Evolutionary conservation across 2,113 vertebrate species (phyloP), one percentile per base, ranked within the genome.

Genomic region (Anser brachyrhynchus): DNA sequence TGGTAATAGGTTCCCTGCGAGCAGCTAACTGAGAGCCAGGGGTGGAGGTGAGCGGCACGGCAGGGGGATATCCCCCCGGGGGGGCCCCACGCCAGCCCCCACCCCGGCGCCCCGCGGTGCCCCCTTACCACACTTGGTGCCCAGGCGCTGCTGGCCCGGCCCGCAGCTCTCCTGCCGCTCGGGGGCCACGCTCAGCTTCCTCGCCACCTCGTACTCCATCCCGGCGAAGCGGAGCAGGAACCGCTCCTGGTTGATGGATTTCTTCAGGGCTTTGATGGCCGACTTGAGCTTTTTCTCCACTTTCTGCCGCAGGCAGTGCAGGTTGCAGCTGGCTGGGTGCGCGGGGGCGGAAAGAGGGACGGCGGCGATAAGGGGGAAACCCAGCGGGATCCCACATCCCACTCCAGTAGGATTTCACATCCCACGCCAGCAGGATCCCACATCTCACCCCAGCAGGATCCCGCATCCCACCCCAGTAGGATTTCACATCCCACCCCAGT

Each of bases 191-290:
- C 98, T 97, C 33, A 98, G 98, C 93, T 99, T 99, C 91, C 99
- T 98, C 3, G 99, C 99, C 87, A 99, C 98, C 95, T 99, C 99
- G 11, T 99, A 99, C 84, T 99, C 99, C 87, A 99, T 97, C 59
- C 99, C 99, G 0, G 99, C 98, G 19, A 99, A 98, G 72, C 99
- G 98, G 71, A 99, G 99, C 93, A 99, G 98, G 97, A 99, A 99
- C 46, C 99, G 98, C 95, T 99, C 99, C 98, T 99, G 99, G 97
- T 99, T 99, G 95, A 99, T 99, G 96, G 99, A 99, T 92, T 99
- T 99, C 90, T 99, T 99, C 95, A 99, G 98, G 89, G 99, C 98
- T 97, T 99, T 99, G 97, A 99, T 98, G 72, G 99, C 99, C 0
- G 98, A 98, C 93, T 99, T 99, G 64, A 99, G 98, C 95, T 99